Percentiles rank a stretch among this genome's conserved stretches.
These are phyloP conservation scores for Torymus aiolomorphi DNA, from an alignment of 2,888 invertebrate genomes.

Conservation along the genomic window DNA sequence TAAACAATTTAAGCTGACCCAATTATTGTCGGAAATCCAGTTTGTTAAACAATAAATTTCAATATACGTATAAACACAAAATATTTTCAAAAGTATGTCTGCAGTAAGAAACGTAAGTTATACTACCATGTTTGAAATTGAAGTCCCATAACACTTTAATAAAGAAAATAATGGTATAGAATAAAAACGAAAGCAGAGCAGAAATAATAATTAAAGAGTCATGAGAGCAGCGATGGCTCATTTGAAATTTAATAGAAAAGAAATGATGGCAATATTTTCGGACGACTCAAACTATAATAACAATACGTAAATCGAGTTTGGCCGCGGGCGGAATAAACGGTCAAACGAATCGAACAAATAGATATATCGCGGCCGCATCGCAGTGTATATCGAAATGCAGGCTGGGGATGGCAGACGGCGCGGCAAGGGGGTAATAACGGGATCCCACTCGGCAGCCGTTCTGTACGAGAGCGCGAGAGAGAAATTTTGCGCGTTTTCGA, in stretches of 20 bases:
- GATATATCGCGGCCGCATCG: slow-evolving; percentile 1
- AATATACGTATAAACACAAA: too few species aligned
- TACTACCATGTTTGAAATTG: too few species aligned
- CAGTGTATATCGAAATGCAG: slow-evolving; percentile 21
- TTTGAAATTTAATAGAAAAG: slow-evolving; percentile 26
- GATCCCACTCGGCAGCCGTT: not conserved
- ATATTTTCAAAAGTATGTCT: too few species aligned
- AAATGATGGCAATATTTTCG: slow-evolving; percentile 18
- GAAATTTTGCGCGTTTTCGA: slow-evolving; percentile 40
- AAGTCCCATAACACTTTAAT: too few species aligned
- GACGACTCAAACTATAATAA: not conserved
- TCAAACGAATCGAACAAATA: slow-evolving; percentile 43
- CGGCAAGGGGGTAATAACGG: slow-evolving; percentile 16
- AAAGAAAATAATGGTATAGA: too few species aligned
- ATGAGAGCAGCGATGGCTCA: too few species aligned
- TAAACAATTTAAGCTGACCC: too few species aligned
- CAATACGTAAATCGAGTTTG: slow-evolving; percentile 34
- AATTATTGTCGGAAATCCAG: too few species aligned
- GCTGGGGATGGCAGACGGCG: slow-evolving; percentile 1
- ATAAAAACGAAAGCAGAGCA: too few species aligned
- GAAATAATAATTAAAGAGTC: too few species aligned
- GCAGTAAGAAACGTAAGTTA: too few species aligned
- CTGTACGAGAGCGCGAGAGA: slow-evolving; percentile 26
- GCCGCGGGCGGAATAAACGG: slow-evolving; percentile 33
- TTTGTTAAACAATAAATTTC: too few species aligned